A percentile compares a stretch with the other conserved stretches of the same genome.
Evolutionary conservation across 2,797 vertebrate genomes (phyloP).

Genomic region (Propithecus deckenii): DNA sequence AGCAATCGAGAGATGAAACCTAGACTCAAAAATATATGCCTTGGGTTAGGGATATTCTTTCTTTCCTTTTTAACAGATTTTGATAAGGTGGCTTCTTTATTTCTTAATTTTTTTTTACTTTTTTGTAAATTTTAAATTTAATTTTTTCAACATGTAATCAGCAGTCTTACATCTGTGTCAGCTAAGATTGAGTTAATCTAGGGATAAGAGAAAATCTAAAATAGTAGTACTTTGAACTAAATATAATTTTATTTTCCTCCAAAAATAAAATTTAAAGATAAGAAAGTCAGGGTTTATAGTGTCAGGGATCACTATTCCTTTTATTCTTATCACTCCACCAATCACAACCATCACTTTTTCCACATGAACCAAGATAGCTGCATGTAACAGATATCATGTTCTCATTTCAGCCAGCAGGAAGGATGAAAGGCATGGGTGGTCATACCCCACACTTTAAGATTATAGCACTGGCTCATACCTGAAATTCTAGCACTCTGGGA

Average conservation of each 20-base stretch:
- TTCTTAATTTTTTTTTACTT: background rate
- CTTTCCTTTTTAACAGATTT: background rate
- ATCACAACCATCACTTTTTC: background rate
- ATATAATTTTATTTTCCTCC: background rate
- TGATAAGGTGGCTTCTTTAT: background rate
- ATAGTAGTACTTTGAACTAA: background rate
- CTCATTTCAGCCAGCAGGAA: background rate
- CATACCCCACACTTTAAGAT: background rate
- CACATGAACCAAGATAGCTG: background rate
- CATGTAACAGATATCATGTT: background rate
- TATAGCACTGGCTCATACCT: background rate
- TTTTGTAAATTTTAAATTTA: background rate
- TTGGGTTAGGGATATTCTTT: background rate
- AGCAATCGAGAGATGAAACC: background rate
- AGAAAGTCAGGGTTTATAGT: background rate
- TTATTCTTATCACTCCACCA: background rate
- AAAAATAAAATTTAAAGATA: slow-evolving; percentile 12
- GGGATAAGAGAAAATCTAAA: background rate
- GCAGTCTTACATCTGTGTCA: background rate
- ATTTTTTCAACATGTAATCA: background rate
- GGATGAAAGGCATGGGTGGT: background rate
- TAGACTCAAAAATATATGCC: background rate
- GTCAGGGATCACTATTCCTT: background rate
- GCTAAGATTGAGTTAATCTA: background rate
- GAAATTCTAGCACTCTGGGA: too few species aligned